Conservation (phyloP, 2,113 vertebrate genomes). For the Microcebus jonahi region DNA sequence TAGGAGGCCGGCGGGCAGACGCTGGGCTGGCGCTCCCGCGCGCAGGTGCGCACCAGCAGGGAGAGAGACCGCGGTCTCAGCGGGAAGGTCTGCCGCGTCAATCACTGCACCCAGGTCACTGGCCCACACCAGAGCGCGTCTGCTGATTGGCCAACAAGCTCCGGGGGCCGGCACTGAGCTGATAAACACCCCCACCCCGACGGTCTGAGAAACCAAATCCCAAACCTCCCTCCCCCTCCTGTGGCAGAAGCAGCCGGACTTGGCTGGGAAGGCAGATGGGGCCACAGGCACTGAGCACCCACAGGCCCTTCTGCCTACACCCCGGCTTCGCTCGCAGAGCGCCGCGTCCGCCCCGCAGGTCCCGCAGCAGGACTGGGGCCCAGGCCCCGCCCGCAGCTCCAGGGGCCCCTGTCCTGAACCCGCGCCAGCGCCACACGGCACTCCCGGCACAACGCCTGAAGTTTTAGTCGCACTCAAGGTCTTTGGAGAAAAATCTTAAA, state of each 20-base stretch:
- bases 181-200: too few species aligned
- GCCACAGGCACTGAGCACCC: fast-evolving
- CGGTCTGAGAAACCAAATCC: neutral
- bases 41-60: neutral
- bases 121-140: too few species aligned
- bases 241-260: too few species aligned
- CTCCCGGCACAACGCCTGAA: neutral
- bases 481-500: neutral
- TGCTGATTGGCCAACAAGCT: fast-evolving
- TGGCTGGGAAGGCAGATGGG: fast-evolving
- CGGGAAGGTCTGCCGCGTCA: fast-evolving
- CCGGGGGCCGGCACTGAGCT: fast-evolving
- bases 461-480: neutral
- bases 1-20: slow-evolving; percentile 71
- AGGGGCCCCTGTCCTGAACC: fast-evolving
- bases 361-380: neutral
- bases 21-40: too few species aligned
- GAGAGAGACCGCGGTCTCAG: neutral
- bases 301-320: neutral
- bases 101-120: fast-evolving
- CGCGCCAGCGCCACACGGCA: fast-evolving
- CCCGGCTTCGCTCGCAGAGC: too few species aligned
- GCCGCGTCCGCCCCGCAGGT: fast-evolving
- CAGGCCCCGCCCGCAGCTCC: fast-evolving
- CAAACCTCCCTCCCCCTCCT: neutral